Conservation (phyloP, 2,888 invertebrate genomes). For the Ochropleura plecta region DNA sequence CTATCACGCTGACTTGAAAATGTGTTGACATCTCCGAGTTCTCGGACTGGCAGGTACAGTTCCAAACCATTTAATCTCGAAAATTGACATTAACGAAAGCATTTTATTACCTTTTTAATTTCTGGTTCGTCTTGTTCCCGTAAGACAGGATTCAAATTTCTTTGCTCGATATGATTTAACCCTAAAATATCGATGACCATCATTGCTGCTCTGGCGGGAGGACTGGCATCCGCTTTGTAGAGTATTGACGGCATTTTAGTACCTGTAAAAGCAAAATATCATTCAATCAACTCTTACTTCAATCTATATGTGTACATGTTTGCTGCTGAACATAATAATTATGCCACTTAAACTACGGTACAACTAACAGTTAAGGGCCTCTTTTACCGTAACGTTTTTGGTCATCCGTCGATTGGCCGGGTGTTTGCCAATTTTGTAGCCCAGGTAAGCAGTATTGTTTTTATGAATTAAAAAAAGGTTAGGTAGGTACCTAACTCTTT, state of each 20-base stretch:
- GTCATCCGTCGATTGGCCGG: no score
- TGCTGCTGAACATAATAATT: neutral
- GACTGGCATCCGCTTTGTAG: slow-evolving; percentile 81
- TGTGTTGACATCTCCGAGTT: neutral
- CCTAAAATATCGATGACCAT: slow-evolving; percentile 82
- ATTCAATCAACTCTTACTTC: no score
- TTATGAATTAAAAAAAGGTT: no score
- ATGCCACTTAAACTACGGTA: no score
- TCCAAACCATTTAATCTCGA: neutral
- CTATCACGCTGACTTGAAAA: neutral
- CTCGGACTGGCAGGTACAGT: neutral
- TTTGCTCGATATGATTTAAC: slow-evolving; percentile 70
- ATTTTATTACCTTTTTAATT: slow-evolving; percentile 75
- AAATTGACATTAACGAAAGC: neutral
- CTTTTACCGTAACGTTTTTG: no score
- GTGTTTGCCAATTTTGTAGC: no score
- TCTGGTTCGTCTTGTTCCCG: slow-evolving; percentile 83
- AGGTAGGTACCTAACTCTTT: no score
- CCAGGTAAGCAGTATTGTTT: no score
- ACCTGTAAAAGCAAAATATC: slow-evolving; percentile 9
- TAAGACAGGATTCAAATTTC: slow-evolving; percentile 79
- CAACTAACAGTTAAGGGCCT: no score
- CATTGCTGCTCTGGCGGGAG: slow-evolving; percentile 83
- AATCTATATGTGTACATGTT: neutral
- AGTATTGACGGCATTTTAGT: slow-evolving; percentile 67